A percentile compares a stretch with the other conserved stretches of the same genome.
Conservation (phyloP, 1,140 invertebrate genomes). For the Globodera rostochiensis region DNA sequence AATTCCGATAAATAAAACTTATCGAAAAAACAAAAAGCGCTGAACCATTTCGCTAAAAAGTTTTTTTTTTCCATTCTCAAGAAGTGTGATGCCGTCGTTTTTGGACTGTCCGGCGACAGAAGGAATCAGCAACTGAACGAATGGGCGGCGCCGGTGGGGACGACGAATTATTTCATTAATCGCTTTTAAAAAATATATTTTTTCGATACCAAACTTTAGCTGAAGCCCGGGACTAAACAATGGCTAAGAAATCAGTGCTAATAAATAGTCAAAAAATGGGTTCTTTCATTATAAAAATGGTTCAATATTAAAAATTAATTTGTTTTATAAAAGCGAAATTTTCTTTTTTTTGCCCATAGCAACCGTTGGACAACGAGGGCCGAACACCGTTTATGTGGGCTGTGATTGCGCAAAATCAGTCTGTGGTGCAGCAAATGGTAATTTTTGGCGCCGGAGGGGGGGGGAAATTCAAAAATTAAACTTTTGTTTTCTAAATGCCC, state of each 20-base stretch:
- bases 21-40: constrained; percentile 20
- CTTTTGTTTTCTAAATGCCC: no score
- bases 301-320: no score
- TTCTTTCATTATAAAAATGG: no score
- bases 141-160: background rate
- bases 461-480: no score
- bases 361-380: constrained; percentile 39
- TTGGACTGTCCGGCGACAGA: background rate
- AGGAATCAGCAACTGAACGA: background rate
- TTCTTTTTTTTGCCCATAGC: constrained; percentile 23
- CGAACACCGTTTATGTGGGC: constrained; percentile 53
- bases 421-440: constrained; percentile 42
- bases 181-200: no score
- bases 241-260: no score
- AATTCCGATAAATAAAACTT: constrained; percentile 2
- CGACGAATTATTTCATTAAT: background rate
- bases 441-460: background rate
- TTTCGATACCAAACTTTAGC: no score
- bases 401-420: constrained; percentile 44
- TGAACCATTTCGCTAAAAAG: no score
- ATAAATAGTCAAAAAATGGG: no score
- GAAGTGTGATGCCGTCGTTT: background rate
- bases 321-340: background rate
- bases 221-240: no score
- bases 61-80: constrained; percentile 9